A percentile compares a stretch with the other conserved stretches of the same genome.
Evolutionary conservation across 2,113 vertebrate genomes (phyloP).

Genomic region (Thalassoma bifasciatum): DNA sequence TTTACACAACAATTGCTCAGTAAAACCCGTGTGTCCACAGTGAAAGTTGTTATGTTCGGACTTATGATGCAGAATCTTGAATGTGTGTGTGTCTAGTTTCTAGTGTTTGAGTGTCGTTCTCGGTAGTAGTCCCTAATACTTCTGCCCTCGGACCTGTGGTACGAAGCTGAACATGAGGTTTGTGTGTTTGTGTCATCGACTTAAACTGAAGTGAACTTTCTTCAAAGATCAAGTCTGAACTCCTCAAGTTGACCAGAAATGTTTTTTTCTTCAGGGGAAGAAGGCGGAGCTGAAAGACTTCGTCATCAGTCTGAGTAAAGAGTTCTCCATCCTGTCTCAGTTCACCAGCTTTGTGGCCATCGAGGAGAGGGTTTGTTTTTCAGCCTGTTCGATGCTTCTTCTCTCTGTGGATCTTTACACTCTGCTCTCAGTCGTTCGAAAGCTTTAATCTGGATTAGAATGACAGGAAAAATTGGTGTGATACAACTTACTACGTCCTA

Average conservation of each 20-base stretch:
- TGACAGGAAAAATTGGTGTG: no score
- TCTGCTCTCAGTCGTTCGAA: no score
- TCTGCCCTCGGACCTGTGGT: no score
- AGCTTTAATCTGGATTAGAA: no score
- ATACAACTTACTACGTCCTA: no score
- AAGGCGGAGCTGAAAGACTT: conserved; percentile 86
- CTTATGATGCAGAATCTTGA: no score
- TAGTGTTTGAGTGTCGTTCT: no score
- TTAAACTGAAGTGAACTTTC: not conserved
- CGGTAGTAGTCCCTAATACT: no score
- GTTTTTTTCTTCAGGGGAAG: conserved; percentile 82
- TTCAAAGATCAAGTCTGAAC: not conserved
- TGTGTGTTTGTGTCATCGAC: conserved; percentile 3
- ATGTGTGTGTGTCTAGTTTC: conserved; percentile 78
- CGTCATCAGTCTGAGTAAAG: conserved; percentile 88
- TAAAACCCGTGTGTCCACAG: no score
- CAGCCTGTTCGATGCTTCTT: not conserved
- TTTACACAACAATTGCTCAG: no score
- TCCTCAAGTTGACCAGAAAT: accelerated
- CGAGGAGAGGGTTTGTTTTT: conserved; percentile 88
- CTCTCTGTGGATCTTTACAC: no score
- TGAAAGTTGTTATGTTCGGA: no score
- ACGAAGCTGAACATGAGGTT: conserved; percentile 89
- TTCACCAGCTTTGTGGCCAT: conserved; percentile 93
- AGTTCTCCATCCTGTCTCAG: conserved; percentile 89